Evolutionary conservation across 2,113 vertebrate species (phyloP).

Genomic region (Apeltes quadracus): DNA sequence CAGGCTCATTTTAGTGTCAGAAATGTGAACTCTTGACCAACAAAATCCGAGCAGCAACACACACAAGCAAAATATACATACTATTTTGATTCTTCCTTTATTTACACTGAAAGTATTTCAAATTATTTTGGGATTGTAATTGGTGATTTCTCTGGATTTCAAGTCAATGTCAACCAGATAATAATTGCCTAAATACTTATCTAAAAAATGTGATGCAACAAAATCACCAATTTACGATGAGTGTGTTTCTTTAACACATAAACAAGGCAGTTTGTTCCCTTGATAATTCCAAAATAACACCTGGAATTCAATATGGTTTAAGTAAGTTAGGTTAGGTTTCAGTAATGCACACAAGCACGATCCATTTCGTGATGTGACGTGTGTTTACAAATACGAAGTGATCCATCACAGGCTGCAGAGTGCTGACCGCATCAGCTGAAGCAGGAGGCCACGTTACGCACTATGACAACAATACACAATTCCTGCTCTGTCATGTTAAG

Average conservation of each 20-base stretch:
- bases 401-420: not conserved
- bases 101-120: not conserved
- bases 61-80: not conserved
- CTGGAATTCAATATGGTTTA: too few species aligned
- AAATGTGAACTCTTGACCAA: not conserved
- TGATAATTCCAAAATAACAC: not conserved
- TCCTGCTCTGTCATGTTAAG: not conserved
- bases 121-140: not conserved
- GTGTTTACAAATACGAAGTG: not conserved
- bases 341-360: not conserved
- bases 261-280: not conserved
- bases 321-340: not conserved
- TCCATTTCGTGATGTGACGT: not conserved
- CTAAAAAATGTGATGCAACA: not conserved
- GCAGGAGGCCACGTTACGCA: conserved; percentile 54
- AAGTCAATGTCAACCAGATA: not conserved
- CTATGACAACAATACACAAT: conserved; percentile 20
- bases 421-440: conserved; percentile 41
- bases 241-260: not conserved
- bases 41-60: not conserved
- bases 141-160: not conserved
- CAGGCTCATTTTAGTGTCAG: not conserved
- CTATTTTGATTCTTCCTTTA: not conserved
- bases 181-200: not conserved
- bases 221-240: not conserved